Conservation (phyloP, 2,113 vertebrate species). For the Podocnemis expansa region DNA sequence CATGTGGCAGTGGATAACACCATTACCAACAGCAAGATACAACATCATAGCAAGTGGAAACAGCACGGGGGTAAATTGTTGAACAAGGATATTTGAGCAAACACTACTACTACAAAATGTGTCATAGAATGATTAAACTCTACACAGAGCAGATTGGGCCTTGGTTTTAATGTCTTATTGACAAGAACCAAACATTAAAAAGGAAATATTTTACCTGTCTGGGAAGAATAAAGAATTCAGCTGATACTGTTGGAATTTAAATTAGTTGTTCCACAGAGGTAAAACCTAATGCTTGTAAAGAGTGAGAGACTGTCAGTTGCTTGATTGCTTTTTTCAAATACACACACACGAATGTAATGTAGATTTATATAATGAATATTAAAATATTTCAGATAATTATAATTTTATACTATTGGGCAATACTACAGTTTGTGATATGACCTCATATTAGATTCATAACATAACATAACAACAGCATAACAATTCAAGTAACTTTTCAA, state of each 20-base stretch:
- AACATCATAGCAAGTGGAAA: neutral
- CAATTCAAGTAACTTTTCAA: neutral
- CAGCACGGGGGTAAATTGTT: neutral
- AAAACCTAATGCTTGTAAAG: neutral
- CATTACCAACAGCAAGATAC: neutral
- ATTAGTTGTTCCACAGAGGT: neutral
- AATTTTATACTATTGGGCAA: neutral
- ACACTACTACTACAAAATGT: neutral
- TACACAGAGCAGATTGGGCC: neutral
- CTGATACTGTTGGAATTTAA: neutral
- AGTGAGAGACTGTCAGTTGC: neutral
- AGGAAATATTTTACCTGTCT: neutral
- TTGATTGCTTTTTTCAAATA: neutral
- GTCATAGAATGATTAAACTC: too few species aligned
- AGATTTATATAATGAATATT: neutral
- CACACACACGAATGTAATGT: accelerated
- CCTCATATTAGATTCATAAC: accelerated
- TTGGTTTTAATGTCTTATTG: neutral
- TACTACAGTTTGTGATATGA: neutral
- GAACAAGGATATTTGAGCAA: neutral
- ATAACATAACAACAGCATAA: too few species aligned
- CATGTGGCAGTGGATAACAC: neutral
- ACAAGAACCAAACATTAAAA: neutral
- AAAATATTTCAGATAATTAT: neutral
- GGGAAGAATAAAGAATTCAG: neutral